These are phyloP conservation scores for Setipinna tenuifilis DNA, from an alignment of 2,797 vertebrate genomes.

Conservation along the genomic window DNA sequence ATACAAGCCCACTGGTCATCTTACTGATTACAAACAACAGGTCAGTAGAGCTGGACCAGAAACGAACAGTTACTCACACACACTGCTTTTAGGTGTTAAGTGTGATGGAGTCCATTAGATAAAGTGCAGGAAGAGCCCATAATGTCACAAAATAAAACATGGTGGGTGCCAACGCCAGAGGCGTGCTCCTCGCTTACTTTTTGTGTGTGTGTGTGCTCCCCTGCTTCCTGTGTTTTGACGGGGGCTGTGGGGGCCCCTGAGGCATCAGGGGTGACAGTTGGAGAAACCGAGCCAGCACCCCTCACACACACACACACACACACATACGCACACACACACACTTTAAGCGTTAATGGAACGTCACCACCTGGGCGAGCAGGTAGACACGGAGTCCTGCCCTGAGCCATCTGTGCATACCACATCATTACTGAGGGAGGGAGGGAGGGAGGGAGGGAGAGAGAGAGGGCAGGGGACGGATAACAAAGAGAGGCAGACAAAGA, in stretches of 20 bases:
- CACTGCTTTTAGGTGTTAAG: too few relatives aligned
- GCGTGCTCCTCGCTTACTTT: background rate
- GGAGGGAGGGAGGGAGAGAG: background rate
- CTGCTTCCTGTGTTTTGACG: conserved; percentile 14
- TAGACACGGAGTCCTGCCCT: conserved; percentile 49
- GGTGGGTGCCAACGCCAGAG: background rate
- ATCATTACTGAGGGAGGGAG: conserved; percentile 42
- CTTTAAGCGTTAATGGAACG: conserved; percentile 56
- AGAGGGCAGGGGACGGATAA: background rate
- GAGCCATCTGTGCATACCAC: conserved; percentile 59
- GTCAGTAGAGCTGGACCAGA: too few relatives aligned
- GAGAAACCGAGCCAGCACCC: background rate
- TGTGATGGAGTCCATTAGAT: too few relatives aligned
- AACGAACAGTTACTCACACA: too few relatives aligned
- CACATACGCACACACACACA: too few relatives aligned
- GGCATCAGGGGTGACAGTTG: background rate
- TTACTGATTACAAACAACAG: too few relatives aligned
- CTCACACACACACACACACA: background rate
- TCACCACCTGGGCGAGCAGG: conserved; percentile 59
- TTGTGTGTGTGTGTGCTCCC: background rate
- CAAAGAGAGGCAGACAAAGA: background rate
- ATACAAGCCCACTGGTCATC: too few relatives aligned
- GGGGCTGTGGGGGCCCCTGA: background rate
- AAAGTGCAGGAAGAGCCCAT: background rate
- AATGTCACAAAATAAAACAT: background rate